These are phyloP conservation scores for Anodontia alba DNA, from an alignment of 2,888 invertebrate genomes.

Conservation along the genomic window DNA sequence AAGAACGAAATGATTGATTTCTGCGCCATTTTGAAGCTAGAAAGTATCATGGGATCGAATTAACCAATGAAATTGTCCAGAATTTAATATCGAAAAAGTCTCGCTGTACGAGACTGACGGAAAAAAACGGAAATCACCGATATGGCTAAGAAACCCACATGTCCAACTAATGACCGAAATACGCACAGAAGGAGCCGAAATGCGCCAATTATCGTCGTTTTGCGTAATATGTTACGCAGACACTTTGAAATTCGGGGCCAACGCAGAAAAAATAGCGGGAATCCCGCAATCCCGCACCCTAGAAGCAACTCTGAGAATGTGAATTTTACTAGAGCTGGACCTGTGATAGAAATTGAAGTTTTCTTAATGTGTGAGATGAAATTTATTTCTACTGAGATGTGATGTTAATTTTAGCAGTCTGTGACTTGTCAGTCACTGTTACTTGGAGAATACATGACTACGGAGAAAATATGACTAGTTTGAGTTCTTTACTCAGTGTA, in stretches of 20 bases:
- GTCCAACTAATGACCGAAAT: not conserved
- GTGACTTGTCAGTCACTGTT: too few relatives aligned
- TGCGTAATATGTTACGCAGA: not conserved
- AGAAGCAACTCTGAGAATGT: slow-evolving; percentile 7
- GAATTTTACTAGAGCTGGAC: not conserved
- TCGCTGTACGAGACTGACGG: not conserved
- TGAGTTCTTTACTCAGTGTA: too few relatives aligned
- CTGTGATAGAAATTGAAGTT: not conserved
- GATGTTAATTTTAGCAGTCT: too few relatives aligned
- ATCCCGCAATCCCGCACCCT: slow-evolving; percentile 7
- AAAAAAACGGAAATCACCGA: not conserved
- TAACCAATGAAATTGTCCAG: not conserved
- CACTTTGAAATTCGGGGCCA: not conserved
- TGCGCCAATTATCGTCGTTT: not conserved
- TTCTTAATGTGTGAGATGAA: too few relatives aligned
- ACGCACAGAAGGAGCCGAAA: too few relatives aligned
- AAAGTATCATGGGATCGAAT: not conserved
- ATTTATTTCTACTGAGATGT: too few relatives aligned
- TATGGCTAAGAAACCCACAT: not conserved
- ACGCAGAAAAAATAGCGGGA: not conserved
- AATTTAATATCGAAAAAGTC: not conserved
- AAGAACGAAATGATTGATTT: not conserved
- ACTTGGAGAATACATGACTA: too few relatives aligned
- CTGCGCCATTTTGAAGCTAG: not conserved
- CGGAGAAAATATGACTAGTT: too few relatives aligned